phyloP scores from a whole-genome alignment of 2,797 vertebrate species.

The Tokudaia muenninki region DNA sequence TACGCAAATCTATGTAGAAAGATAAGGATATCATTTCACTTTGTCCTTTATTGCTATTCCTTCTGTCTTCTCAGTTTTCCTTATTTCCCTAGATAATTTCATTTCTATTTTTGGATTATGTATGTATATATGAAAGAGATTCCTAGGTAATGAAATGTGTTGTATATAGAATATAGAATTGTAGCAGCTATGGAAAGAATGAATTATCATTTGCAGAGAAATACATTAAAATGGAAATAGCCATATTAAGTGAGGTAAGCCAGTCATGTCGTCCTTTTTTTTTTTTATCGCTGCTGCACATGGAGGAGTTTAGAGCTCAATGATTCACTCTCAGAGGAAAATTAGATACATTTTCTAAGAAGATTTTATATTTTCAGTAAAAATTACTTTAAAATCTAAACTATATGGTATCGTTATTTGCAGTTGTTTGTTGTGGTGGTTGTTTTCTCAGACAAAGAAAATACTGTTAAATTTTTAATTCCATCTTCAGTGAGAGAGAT shows the following conservation, averaged over 20 bases:
- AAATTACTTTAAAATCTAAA: neutral
- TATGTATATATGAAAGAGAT: no score
- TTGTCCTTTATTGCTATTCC: neutral
- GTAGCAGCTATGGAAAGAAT: neutral
- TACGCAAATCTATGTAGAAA: neutral
- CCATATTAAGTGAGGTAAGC: neutral
- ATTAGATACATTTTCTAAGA: neutral
- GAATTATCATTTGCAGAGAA: neutral
- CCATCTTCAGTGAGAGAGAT: neutral
- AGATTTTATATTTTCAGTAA: conserved; percentile 8
- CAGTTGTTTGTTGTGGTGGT: no score
- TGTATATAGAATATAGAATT: neutral
- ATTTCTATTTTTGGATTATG: neutral
- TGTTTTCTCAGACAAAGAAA: neutral
- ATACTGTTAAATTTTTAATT: neutral
- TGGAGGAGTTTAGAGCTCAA: neutral
- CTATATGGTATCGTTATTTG: neutral
- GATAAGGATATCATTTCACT: neutral
- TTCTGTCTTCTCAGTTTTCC: no score
- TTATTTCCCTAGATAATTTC: neutral
- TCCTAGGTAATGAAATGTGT: neutral
- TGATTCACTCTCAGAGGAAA: neutral
- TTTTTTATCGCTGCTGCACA: neutral
- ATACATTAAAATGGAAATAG: neutral
- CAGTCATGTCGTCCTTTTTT: neutral